Evolutionary conservation across 2,797 vertebrate species (phyloP).

Genomic region (Trachurus trachurus): DNA sequence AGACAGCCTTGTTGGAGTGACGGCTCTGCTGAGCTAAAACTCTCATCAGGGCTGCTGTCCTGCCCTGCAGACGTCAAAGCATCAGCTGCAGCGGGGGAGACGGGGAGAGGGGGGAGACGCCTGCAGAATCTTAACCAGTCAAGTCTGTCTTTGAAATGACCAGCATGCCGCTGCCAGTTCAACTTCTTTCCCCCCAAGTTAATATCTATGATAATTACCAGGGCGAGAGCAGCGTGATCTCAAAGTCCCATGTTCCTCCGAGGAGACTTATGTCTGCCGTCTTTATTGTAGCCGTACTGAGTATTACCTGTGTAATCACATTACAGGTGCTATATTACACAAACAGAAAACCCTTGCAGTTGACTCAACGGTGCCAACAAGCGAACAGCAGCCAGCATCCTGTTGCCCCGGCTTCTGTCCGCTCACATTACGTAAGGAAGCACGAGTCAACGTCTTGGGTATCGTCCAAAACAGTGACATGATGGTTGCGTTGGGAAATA

Average conservation of each 20-base stretch:
- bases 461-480: background rate
- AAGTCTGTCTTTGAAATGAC: conserved; percentile 64
- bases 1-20: conserved; percentile 67
- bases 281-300: conserved; percentile 56
- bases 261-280: conserved; percentile 51
- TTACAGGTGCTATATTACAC: conserved; percentile 8
- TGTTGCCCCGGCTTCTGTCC: background rate
- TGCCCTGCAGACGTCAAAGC: conserved; percentile 65
- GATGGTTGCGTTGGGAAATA: background rate
- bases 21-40: conserved; percentile 70
- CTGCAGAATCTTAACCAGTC: conserved; percentile 63
- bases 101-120: conserved; percentile 42
- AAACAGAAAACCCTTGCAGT: background rate
- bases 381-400: background rate
- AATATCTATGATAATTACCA: conserved; percentile 80
- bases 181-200: conserved; percentile 60
- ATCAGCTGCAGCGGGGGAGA: conserved; percentile 53
- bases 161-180: conserved; percentile 52
- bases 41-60: conserved; percentile 60
- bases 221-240: conserved; percentile 54
- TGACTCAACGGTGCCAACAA: background rate
- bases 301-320: conserved; percentile 61
- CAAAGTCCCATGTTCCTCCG: conserved; percentile 51
- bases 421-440: background rate
- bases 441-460: background rate